phyloP scores from a whole-genome alignment of 2,888 invertebrate genomes.

The Halictus quadricinctus region DNA sequence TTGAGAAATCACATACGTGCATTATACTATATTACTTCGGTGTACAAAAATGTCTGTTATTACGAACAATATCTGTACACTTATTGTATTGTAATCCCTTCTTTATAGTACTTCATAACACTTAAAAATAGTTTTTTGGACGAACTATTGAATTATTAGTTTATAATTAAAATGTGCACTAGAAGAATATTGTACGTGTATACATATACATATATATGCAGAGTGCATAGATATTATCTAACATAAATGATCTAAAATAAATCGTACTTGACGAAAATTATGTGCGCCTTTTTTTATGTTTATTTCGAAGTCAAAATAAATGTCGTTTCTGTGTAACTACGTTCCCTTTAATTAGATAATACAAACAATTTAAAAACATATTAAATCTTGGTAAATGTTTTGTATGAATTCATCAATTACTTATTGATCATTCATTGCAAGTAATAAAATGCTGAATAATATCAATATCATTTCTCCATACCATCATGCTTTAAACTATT shows the following conservation, averaged over 20 bases:
- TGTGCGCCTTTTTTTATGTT: constrained; percentile 58
- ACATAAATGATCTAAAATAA: constrained; percentile 58
- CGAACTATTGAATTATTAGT: too few relatives aligned
- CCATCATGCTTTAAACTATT: not conserved
- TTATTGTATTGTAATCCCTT: constrained; percentile 39
- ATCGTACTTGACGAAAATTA: constrained; percentile 51
- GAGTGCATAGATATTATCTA: constrained; percentile 47
- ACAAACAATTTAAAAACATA: not conserved
- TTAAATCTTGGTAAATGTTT: not conserved
- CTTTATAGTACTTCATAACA: constrained; percentile 28
- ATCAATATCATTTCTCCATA: not conserved
- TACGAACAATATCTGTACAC: constrained; percentile 48
- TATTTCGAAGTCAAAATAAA: constrained; percentile 32
- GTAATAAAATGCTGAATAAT: not conserved
- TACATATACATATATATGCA: constrained; percentile 58
- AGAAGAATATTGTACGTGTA: constrained; percentile 56
- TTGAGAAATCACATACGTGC: constrained; percentile 27
- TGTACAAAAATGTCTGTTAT: constrained; percentile 58
- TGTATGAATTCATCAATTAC: not conserved
- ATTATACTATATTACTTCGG: constrained; percentile 44
- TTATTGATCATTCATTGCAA: not conserved
- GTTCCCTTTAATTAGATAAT: not conserved
- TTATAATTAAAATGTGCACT: constrained; percentile 30
- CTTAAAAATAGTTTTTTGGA: constrained; percentile 38
- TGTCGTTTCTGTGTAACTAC: not conserved